Conservation (phyloP, 2,888 invertebrate species). For the Drosophila macrospina region DNA sequence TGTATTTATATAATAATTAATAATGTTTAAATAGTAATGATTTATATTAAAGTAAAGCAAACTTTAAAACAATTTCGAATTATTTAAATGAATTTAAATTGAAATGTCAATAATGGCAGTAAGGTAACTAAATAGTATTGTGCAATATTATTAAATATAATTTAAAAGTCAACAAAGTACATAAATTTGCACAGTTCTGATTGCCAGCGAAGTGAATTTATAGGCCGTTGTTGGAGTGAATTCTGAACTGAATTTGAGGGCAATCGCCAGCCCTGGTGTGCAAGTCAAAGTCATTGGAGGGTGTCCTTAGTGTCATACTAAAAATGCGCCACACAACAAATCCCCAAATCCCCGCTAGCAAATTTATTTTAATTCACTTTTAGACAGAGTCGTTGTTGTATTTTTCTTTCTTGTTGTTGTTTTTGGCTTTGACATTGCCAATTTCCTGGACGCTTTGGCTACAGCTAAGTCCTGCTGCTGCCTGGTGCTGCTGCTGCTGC, state of each 20-base stretch:
- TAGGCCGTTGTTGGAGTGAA: too few species aligned
- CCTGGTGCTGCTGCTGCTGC: too few species aligned
- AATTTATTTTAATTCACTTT: conserved; percentile 81
- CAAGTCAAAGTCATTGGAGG: conserved; percentile 48
- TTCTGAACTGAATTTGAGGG: not conserved
- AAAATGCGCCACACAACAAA: conserved; percentile 80
- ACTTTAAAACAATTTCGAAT: too few species aligned
- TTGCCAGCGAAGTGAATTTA: too few species aligned
- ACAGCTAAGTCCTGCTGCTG: conserved; percentile 28
- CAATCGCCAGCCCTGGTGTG: conserved; percentile 56
- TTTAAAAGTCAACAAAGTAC: not conserved
- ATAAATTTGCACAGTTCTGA: too few species aligned
- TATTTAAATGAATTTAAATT: too few species aligned
- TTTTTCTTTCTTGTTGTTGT: conserved; percentile 6
- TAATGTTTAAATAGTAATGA: too few species aligned
- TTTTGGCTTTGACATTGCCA: conserved; percentile 68
- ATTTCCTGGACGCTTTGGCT: conserved; percentile 62
- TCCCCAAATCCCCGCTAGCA: conserved; percentile 80
- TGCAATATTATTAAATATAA: too few species aligned
- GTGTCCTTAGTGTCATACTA: conserved; percentile 61
- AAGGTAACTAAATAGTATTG: too few species aligned
- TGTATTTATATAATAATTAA: too few species aligned
- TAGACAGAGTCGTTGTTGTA: conserved; percentile 59
- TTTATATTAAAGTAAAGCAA: too few species aligned
- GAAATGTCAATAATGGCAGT: too few species aligned